Conservation (phyloP, 53 echinoderm and acorn worm genomes). For the Henricia sp. region DNA sequence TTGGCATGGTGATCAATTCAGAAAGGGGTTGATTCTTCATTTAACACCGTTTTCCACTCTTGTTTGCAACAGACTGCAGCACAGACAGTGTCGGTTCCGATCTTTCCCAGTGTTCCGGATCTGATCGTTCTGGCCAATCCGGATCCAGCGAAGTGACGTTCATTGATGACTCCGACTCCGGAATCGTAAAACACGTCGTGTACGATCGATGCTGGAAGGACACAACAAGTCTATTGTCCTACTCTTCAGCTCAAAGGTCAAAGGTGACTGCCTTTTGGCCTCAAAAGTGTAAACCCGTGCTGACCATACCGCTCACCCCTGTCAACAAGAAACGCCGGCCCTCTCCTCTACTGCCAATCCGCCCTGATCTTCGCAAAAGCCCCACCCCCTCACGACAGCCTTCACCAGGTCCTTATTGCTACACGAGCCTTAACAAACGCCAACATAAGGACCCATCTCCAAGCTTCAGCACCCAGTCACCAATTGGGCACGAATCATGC, state of each 20-base stretch:
- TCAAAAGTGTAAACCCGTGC: conserved; percentile 33
- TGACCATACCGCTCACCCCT: not conserved
- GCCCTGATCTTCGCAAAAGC: not conserved
- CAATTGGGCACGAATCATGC: not conserved
- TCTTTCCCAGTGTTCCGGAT: conserved; percentile 58
- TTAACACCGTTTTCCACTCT: not conserved
- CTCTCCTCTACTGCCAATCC: conserved; percentile 8
- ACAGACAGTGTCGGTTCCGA: conserved; percentile 53
- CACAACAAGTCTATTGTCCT: conserved; percentile 48
- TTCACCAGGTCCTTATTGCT: conserved; percentile 53
- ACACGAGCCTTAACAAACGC: conserved; percentile 43
- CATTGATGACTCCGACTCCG: conserved; percentile 59
- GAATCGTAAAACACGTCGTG: conserved; percentile 66
- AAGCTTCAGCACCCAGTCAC: not conserved
- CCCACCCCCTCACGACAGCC: not conserved
- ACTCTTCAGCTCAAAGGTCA: conserved; percentile 1
- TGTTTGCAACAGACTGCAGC: conserved; percentile 35
- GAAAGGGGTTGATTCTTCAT: too few species aligned
- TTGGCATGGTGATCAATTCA: too few species aligned
- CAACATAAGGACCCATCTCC: not conserved
- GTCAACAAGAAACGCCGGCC: conserved; percentile 27
- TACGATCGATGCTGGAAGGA: conserved; percentile 61
- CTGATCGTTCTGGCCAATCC: conserved; percentile 49
- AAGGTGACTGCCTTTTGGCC: not conserved
- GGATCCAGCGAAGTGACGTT: conserved; percentile 32